phyloP scores from a whole-genome alignment of 2,888 invertebrate genomes.

The Diaprepes abbreviatus region DNA sequence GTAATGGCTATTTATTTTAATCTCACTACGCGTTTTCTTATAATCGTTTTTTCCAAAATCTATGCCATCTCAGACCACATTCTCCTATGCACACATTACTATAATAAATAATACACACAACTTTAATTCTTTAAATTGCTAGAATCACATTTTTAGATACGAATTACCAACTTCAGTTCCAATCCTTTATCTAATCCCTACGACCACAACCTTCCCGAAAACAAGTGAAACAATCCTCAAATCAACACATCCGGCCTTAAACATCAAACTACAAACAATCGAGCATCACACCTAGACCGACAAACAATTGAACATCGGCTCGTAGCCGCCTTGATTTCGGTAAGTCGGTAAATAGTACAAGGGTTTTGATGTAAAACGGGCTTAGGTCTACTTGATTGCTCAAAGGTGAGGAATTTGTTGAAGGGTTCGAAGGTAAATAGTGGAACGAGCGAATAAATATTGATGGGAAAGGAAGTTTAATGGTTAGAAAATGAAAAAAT shows the following conservation, averaged over 20 bases:
- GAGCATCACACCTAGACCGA: constrained; percentile 40
- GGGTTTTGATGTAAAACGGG: constrained; percentile 34
- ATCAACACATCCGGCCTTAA: constrained; percentile 25
- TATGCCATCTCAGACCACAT: too few relatives aligned
- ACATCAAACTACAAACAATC: constrained; percentile 42
- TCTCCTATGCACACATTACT: too few relatives aligned
- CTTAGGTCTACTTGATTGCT: constrained; percentile 44
- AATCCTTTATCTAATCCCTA: too few relatives aligned
- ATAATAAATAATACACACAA: too few relatives aligned
- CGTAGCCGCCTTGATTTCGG: constrained; percentile 43
- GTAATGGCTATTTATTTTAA: too few relatives aligned
- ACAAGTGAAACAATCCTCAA: constrained; percentile 4
- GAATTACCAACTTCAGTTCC: too few relatives aligned
- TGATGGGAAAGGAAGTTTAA: too few relatives aligned
- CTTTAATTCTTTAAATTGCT: too few relatives aligned
- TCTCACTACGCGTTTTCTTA: too few relatives aligned
- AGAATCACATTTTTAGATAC: too few relatives aligned
- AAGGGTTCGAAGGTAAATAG: constrained; percentile 6
- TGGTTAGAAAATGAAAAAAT: too few relatives aligned
- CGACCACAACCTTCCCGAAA: constrained; percentile 11
- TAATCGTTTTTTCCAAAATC: too few relatives aligned
- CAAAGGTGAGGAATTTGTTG: constrained; percentile 32
- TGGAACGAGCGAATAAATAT: background rate
- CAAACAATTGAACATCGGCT: constrained; percentile 46
- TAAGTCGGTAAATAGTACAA: constrained; percentile 41